phyloP scores from a whole-genome alignment of 2,888 invertebrate species.

The Pilophorus perplexus region DNA sequence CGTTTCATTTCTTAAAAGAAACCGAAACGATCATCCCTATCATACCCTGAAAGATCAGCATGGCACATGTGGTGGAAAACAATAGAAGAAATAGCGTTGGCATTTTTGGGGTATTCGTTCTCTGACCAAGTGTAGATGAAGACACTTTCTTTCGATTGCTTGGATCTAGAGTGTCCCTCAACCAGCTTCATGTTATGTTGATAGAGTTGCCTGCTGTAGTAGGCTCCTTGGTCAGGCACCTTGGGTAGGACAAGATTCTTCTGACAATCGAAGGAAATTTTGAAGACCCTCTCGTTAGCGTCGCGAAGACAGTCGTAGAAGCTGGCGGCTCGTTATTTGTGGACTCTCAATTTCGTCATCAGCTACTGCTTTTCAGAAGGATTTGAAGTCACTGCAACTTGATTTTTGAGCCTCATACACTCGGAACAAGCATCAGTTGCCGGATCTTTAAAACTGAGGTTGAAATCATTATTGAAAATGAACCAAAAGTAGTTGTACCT shows the following conservation, averaged over 20 bases:
- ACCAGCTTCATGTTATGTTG: neutral
- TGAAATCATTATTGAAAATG: slow-evolving; percentile 1
- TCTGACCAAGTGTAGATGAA: slow-evolving; percentile 24
- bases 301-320: slow-evolving; percentile 1
- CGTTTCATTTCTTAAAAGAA: too few relatives aligned
- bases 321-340: neutral
- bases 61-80: slow-evolving; percentile 14
- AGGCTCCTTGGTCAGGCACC: slow-evolving; percentile 7
- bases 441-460: slow-evolving; percentile 2
- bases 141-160: slow-evolving; percentile 13
- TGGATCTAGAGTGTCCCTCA: slow-evolving; percentile 3
- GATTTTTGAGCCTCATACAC: slow-evolving; percentile 3
- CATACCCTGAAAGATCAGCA: neutral
- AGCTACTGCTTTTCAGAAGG: neutral
- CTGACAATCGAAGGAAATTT: too few relatives aligned
- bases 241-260: slow-evolving; percentile 14
- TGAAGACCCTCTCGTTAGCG: neutral
- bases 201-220: too few relatives aligned
- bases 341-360: neutral
- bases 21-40: too few relatives aligned
- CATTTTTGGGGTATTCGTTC: slow-evolving; percentile 12
- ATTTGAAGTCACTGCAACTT: neutral
- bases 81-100: slow-evolving; percentile 17
- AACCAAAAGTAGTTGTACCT: slow-evolving; percentile 9
- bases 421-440: slow-evolving; percentile 12